phyloP scores from a whole-genome alignment of 1,140 invertebrate genomes.

The Zaprionus tsacasi region DNA sequence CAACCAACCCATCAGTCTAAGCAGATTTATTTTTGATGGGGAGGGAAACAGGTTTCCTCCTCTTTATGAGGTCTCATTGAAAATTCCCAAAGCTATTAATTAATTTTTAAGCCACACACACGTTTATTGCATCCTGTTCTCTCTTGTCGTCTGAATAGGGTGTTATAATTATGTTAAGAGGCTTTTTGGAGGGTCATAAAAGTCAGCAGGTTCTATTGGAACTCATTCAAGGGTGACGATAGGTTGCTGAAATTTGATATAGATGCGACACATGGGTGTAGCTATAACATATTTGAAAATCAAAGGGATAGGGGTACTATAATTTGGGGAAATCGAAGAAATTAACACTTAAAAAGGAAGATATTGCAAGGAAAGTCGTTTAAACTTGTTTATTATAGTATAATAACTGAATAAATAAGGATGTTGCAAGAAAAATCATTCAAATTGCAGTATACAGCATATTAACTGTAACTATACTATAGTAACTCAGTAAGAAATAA shows the following conservation, averaged over 20 bases:
- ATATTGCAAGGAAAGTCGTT: not conserved
- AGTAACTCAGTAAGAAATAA: too few relatives aligned
- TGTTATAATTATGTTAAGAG: not conserved
- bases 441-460: too few relatives aligned
- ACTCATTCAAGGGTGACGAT: not conserved
- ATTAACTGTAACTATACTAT: too few relatives aligned
- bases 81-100: constrained; percentile 22
- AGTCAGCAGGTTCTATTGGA: not conserved
- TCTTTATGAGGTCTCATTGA: not conserved
- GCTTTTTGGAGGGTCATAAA: too few relatives aligned
- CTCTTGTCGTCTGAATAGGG: not conserved
- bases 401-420: too few relatives aligned
- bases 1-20: constrained; percentile 28
- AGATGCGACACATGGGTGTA: not conserved
- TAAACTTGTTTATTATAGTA: not conserved
- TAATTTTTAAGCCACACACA: constrained; percentile 14
- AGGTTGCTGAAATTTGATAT: not conserved
- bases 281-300: not conserved
- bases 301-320: not conserved
- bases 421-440: too few relatives aligned
- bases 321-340: not conserved
- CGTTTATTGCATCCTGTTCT: constrained; percentile 34
- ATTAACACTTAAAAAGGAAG: not conserved
- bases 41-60: constrained; percentile 14
- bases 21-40: constrained; percentile 16